phyloP scores from a whole-genome alignment of 2,113 vertebrate species.

The Siniperca chuatsi region DNA sequence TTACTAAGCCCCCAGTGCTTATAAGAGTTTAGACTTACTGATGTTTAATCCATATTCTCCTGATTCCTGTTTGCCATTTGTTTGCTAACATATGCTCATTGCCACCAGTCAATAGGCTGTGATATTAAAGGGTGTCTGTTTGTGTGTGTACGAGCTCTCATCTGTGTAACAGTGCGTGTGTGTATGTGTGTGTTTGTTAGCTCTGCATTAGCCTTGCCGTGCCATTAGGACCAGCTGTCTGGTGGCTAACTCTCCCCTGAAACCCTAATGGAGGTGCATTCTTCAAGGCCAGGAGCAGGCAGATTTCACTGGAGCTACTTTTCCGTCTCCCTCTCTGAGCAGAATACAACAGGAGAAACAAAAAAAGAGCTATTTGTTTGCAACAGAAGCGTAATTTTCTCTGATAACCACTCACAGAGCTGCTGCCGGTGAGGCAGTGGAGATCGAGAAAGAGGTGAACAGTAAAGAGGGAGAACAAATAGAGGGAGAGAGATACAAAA shows the following conservation, averaged over 20 bases:
- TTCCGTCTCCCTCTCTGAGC: constrained; percentile 19
- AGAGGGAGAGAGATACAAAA: constrained; percentile 30
- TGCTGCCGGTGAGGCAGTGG: constrained; percentile 20
- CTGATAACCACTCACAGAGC: constrained; percentile 50
- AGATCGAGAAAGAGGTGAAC: constrained; percentile 45
- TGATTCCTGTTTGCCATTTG: constrained; percentile 37
- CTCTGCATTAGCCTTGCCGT: constrained; percentile 45
- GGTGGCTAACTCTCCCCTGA: constrained; percentile 61
- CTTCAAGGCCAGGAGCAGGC: constrained; percentile 50
- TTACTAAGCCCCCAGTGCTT: constrained; percentile 23
- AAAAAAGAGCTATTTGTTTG: constrained; percentile 58
- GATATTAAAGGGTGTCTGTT: constrained; percentile 30
- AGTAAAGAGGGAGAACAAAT: constrained; percentile 45
- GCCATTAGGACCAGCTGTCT: constrained; percentile 69
- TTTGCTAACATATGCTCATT: constrained; percentile 42
- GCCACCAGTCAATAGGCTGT: constrained; percentile 14
- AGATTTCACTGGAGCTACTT: constrained; percentile 44
- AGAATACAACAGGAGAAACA: constrained; percentile 30
- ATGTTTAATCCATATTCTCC: constrained; percentile 48
- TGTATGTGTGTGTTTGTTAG: constrained; percentile 20
- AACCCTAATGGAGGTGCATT: constrained; percentile 72
- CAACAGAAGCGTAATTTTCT: constrained; percentile 55
- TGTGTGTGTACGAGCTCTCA: constrained; percentile 27
- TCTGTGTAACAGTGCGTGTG: constrained; percentile 1
- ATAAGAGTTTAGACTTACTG: constrained; percentile 18